Conservation (phyloP, 2,113 vertebrate species). For the Cynopterus brachyotis region DNA sequence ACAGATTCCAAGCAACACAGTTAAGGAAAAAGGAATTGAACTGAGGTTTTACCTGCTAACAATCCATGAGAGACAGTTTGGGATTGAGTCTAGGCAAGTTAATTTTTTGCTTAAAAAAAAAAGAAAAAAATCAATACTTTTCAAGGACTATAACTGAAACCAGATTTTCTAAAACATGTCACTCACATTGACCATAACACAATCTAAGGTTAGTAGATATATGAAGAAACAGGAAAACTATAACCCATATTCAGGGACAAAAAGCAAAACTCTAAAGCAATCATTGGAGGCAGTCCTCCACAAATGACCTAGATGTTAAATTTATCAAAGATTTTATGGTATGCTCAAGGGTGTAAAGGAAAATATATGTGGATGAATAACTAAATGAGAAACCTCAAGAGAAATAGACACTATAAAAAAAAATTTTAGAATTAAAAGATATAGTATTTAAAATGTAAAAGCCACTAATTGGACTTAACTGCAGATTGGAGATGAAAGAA, state of each 20-base stretch:
- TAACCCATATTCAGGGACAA: neutral
- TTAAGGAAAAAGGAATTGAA: neutral
- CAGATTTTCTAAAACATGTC: neutral
- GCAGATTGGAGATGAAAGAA: neutral
- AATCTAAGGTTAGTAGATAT: neutral
- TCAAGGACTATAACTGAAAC: neutral
- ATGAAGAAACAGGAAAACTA: slow-evolving; percentile 18
- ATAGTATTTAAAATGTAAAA: slow-evolving; percentile 8
- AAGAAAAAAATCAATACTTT: neutral
- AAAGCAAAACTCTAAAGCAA: slow-evolving; percentile 17
- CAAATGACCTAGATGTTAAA: neutral
- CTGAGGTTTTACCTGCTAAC: neutral
- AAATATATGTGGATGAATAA: slow-evolving; percentile 24
- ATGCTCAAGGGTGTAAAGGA: neutral
- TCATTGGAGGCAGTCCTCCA: neutral
- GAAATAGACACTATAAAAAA: slow-evolving; percentile 8
- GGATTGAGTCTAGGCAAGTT: neutral
- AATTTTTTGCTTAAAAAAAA: neutral
- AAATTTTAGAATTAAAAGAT: slow-evolving; percentile 54
- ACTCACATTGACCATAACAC: neutral
- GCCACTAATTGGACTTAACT: neutral
- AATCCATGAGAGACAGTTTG: neutral
- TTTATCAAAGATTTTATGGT: slow-evolving; percentile 28
- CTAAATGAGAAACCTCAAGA: slow-evolving; percentile 6
- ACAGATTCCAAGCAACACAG: neutral